A percentile compares a stretch with the other conserved stretches of the same genome.
These are phyloP conservation scores for Triops longicaudatus DNA, from an alignment of 1,140 invertebrate species.

Conservation along the genomic window DNA sequence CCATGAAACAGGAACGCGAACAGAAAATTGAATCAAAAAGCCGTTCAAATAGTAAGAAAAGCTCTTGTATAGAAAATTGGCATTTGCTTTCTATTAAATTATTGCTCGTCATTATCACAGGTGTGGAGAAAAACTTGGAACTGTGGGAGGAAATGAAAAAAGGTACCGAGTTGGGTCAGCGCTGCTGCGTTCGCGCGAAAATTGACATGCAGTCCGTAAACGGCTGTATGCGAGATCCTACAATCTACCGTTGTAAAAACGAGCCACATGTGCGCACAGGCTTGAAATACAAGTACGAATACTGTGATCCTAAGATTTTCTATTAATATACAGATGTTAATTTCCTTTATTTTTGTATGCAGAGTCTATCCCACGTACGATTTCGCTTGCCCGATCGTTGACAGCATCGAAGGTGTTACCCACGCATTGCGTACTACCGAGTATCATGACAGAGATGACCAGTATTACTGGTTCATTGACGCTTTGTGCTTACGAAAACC, in stretches of 20 bases:
- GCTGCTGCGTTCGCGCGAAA: conserved; percentile 91
- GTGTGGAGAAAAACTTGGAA: conserved; percentile 72
- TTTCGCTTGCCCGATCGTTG: conserved; percentile 99
- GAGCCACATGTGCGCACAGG: conserved; percentile 89
- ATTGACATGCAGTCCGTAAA: conserved; percentile 95
- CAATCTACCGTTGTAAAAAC: conserved; percentile 96
- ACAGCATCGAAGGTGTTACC: conserved; percentile 92
- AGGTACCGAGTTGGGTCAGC: conserved; percentile 65
- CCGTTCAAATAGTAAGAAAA: conserved; percentile 65
- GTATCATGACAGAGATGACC: conserved; percentile 94
- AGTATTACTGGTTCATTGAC: conserved; percentile 95
- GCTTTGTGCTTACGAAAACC: conserved; percentile 78
- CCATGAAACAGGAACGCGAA: conserved; percentile 92
- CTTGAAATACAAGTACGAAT: conserved; percentile 85
- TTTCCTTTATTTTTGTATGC: conserved; percentile 36
- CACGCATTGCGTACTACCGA: conserved; percentile 96
- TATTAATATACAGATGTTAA: neutral
- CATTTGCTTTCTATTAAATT: neutral
- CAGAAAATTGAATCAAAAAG: conserved; percentile 77
- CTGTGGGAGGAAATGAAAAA: conserved; percentile 95
- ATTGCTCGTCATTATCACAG: conserved; percentile 43
- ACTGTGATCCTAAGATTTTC: too few species aligned
- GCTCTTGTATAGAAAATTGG: neutral
- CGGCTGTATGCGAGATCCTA: conserved; percentile 97
- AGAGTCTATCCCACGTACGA: conserved; percentile 99